These are phyloP conservation scores for Gandaritis pyraliata DNA, from an alignment of 2,888 invertebrate species.

Conservation along the genomic window DNA sequence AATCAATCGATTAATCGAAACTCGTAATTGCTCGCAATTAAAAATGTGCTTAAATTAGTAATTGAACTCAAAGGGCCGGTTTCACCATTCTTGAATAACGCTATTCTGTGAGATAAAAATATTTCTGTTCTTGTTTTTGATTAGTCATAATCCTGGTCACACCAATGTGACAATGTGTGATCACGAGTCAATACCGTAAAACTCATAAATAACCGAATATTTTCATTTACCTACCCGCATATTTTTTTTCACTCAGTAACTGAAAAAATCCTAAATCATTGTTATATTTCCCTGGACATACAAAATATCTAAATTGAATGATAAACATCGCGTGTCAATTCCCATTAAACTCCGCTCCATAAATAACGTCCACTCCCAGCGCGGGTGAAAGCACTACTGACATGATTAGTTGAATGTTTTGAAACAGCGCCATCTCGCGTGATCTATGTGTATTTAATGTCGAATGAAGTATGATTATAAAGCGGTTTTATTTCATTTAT, in stretches of 20 bases:
- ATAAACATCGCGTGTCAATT: slow-evolving; percentile 50
- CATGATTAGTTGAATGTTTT: slow-evolving; percentile 66
- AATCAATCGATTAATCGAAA: too few species aligned
- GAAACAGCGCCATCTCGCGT: slow-evolving; percentile 64
- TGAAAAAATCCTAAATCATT: not conserved
- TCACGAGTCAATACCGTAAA: too few species aligned
- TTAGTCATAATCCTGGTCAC: too few species aligned
- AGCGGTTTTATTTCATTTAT: slow-evolving; percentile 2
- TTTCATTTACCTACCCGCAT: not conserved
- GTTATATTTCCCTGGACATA: not conserved
- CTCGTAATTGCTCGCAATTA: too few species aligned
- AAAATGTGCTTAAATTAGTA: too few species aligned
- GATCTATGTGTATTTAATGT: slow-evolving; percentile 59
- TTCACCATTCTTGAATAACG: too few species aligned
- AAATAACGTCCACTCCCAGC: slow-evolving; percentile 50
- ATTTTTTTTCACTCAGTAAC: not conserved
- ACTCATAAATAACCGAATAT: not conserved
- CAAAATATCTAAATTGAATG: slow-evolving; percentile 58
- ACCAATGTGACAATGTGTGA: too few species aligned
- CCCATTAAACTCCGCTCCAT: slow-evolving; percentile 43
- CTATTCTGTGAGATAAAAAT: too few species aligned
- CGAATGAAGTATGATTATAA: slow-evolving; percentile 12
- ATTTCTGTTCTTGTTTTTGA: too few species aligned
- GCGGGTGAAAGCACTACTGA: slow-evolving; percentile 52
- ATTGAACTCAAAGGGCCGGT: too few species aligned